Percentiles rank a stretch among this genome's conserved stretches.
Conservation (phyloP, 35 echinoderm and acorn worm species). For the Ptychodera flava region DNA sequence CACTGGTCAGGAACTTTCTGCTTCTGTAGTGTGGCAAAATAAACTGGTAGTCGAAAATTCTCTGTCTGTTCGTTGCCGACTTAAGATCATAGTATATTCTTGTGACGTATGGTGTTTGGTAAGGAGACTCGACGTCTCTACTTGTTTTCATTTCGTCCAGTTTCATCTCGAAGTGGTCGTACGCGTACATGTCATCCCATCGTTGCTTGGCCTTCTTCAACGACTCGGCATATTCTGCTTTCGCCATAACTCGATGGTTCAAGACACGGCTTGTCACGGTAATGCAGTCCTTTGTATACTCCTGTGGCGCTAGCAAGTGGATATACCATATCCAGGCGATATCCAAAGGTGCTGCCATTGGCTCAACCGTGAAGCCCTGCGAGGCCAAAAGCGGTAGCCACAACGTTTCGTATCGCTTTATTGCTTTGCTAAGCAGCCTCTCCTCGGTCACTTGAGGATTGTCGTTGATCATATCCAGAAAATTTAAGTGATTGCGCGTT, state of each 20-base stretch:
- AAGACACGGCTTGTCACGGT: neutral
- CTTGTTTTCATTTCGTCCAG: neutral
- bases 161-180: neutral
- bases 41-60: neutral
- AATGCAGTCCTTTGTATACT: neutral
- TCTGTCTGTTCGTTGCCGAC: neutral
- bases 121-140: neutral
- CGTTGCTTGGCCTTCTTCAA: neutral
- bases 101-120: neutral
- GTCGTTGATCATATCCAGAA: neutral
- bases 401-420: neutral
- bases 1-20: neutral
- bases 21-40: neutral
- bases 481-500: neutral
- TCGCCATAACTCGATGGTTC: neutral
- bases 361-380: neutral
- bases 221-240: neutral
- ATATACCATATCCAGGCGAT: neutral
- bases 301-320: neutral
- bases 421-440: neutral
- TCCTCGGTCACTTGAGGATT: neutral
- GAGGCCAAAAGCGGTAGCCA: neutral
- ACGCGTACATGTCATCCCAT: neutral
- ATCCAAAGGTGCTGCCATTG: neutral
- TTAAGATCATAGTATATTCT: neutral